A percentile compares a stretch with the other conserved stretches of the same genome.
Evolutionary conservation across 2,888 invertebrate species (phyloP).

Genomic region (Ligdia adustata): DNA sequence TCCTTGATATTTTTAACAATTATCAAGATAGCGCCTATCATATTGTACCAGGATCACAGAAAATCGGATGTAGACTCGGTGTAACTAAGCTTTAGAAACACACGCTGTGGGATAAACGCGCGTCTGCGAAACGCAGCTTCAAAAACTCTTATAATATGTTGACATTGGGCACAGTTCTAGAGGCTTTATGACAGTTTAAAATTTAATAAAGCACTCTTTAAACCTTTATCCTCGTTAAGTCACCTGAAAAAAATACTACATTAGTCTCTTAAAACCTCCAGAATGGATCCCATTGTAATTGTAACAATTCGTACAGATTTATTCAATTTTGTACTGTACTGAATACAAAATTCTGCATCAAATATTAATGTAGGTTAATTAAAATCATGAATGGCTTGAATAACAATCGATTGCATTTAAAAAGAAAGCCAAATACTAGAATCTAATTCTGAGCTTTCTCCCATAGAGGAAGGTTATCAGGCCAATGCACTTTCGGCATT

Average conservation of each 20-base stretch:
- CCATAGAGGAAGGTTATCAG: slow-evolving; percentile 36
- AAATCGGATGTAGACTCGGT: not conserved
- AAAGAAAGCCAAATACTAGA: slow-evolving; percentile 43
- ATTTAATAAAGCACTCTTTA: not conserved
- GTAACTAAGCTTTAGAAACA: slow-evolving; percentile 23
- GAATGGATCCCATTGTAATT: no score
- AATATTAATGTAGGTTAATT: slow-evolving; percentile 24
- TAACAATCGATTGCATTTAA: slow-evolving; percentile 40
- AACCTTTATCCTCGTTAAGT: no score
- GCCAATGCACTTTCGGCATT: slow-evolving; percentile 32
- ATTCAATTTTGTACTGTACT: not conserved
- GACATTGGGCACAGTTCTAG: no score
- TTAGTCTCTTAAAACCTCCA: no score
- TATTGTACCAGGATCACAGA: not conserved
- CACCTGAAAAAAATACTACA: no score
- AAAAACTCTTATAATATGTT: not conserved
- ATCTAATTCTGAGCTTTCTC: slow-evolving; percentile 37
- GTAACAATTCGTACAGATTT: no score
- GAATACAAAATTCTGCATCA: slow-evolving; percentile 9
- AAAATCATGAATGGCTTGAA: slow-evolving; percentile 36
- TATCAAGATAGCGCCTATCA: not conserved
- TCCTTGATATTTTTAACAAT: no score
- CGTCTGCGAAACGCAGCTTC: slow-evolving; percentile 56
- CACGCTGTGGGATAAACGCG: slow-evolving; percentile 51
- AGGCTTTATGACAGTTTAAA: no score